These are phyloP conservation scores for Hybognathus amarus DNA, from an alignment of 2,797 vertebrate genomes.

Conservation along the genomic window DNA sequence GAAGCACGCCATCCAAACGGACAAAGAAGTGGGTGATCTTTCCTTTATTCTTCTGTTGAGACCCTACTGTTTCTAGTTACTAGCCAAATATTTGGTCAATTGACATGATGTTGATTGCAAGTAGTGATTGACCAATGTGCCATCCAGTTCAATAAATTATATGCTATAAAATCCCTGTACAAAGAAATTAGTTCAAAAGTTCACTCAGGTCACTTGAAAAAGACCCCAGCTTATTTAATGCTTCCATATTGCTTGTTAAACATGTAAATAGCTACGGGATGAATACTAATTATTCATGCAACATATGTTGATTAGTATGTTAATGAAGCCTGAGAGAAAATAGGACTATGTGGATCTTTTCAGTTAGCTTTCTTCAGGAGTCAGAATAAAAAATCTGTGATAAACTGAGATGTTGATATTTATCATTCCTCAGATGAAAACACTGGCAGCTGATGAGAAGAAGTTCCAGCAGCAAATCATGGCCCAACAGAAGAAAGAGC, in stretches of 20 bases:
- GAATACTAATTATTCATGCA: constrained; percentile 37
- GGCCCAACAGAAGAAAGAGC: constrained; percentile 98
- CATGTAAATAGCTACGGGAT: constrained; percentile 25
- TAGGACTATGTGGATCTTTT: background rate
- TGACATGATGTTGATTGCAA: background rate
- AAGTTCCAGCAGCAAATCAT: constrained; percentile 99
- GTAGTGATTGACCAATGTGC: background rate
- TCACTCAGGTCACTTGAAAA: background rate
- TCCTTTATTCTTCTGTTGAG: background rate
- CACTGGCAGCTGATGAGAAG: constrained; percentile 91
- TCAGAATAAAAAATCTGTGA: background rate
- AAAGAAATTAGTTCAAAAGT: constrained; percentile 6
- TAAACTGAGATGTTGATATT: background rate
- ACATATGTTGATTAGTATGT: constrained; percentile 45
- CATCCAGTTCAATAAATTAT: background rate
- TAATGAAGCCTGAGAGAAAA: constrained; percentile 33
- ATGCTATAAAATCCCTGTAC: background rate
- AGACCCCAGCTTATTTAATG: background rate
- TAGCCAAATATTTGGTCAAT: background rate
- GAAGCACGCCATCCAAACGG: constrained; percentile 90
- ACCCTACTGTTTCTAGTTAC: background rate
- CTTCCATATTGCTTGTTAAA: constrained; percentile 30
- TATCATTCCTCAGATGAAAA: constrained; percentile 85
- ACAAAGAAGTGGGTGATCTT: constrained; percentile 89
- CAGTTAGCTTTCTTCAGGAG: constrained; percentile 16